phyloP scores from a whole-genome alignment of 1,140 invertebrate genomes.

The Maconellicoccus hirsutus region DNA sequence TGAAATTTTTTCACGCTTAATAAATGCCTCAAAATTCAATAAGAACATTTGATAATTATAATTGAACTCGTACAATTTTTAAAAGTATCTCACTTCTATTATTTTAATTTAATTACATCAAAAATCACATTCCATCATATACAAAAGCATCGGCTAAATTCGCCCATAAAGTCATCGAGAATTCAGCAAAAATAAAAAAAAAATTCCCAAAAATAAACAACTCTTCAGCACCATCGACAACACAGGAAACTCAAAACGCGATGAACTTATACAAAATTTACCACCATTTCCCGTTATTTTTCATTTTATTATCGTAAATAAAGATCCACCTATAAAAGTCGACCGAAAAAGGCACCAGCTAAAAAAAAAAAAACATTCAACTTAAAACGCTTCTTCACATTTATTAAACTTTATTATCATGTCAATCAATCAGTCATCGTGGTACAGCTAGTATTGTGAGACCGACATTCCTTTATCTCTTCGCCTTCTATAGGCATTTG shows the following conservation, averaged over 20 bases:
- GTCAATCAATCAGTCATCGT: neutral
- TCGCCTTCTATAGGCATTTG: neutral
- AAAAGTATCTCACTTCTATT: too few species aligned
- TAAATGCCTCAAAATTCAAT: too few species aligned
- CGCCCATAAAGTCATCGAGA: too few species aligned
- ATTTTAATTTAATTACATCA: too few species aligned
- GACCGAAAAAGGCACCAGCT: neutral
- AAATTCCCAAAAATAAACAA: too few species aligned
- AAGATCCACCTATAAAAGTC: neutral
- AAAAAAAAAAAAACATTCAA: neutral
- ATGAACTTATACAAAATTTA: neutral
- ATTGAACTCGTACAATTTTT: too few species aligned
- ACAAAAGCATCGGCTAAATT: too few species aligned
- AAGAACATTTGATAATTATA: too few species aligned
- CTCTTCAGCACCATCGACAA: neutral
- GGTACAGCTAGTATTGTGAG: neutral
- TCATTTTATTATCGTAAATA: neutral
- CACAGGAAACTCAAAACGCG: neutral
- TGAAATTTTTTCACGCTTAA: too few species aligned
- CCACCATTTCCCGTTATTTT: neutral
- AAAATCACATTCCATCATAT: too few species aligned
- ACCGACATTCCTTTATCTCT: neutral
- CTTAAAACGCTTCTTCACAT: neutral
- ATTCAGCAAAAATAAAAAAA: too few species aligned
- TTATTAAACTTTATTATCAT: constrained; percentile 2